Evolutionary conservation across 1,140 invertebrate genomes (phyloP).

Genomic region (Tetramorium parvispinum): DNA sequence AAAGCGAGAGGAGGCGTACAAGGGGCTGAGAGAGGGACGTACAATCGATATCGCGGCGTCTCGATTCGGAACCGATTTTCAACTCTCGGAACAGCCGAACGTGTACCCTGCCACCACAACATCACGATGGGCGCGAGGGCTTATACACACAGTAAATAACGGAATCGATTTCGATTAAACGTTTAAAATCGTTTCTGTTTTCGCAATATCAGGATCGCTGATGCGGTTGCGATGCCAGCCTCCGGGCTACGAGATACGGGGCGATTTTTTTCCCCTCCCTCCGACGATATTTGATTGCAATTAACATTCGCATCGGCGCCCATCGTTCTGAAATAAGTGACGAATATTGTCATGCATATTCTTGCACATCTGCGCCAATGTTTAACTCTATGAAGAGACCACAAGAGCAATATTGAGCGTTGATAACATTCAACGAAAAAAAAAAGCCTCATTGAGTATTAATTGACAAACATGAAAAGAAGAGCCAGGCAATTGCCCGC

Average conservation of each 20-base stretch:
- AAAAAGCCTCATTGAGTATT: background rate
- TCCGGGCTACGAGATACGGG: slow-evolving; percentile 14
- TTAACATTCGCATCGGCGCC: slow-evolving; percentile 31
- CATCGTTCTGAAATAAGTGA: slow-evolving; percentile 8
- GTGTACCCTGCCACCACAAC: slow-evolving; percentile 12
- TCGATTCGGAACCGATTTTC: slow-evolving; percentile 55
- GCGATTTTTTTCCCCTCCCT: background rate
- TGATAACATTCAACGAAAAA: background rate
- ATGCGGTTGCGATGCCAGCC: slow-evolving; percentile 16
- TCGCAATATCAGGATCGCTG: slow-evolving; percentile 15
- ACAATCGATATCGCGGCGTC: slow-evolving; percentile 59
- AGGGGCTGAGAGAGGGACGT: background rate
- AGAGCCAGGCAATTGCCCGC: background rate
- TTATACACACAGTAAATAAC: slow-evolving; percentile 46
- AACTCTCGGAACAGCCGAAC: slow-evolving; percentile 24
- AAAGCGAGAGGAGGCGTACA: slow-evolving; percentile 26
- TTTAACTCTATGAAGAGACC: background rate
- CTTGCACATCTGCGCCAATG: background rate
- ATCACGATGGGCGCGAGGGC: slow-evolving; percentile 27
- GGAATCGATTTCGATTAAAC: slow-evolving; percentile 53
- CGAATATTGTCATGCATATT: background rate
- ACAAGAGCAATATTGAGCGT: background rate
- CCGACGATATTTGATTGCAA: slow-evolving; percentile 28
- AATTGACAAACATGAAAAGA: background rate
- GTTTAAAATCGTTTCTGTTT: slow-evolving; percentile 52